These are phyloP conservation scores for human DNA, from an alignment of 2,113 vertebrate genomes.

Conservation along the genomic window DNA sequence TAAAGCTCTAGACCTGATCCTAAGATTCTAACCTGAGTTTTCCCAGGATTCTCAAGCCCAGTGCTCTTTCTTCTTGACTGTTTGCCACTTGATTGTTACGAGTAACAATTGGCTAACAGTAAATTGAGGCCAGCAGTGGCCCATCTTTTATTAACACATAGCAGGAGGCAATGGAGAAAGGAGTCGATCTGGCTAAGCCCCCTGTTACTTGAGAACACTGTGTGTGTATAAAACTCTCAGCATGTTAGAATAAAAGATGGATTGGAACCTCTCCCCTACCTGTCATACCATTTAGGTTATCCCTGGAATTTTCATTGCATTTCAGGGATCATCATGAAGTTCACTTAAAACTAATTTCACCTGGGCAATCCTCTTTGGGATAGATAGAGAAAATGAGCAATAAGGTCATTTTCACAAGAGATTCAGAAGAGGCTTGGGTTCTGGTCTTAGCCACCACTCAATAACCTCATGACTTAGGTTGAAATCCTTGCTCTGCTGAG, in stretches of 20 bases:
- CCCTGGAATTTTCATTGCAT: background rate
- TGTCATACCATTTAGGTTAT: background rate
- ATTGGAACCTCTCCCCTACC: background rate
- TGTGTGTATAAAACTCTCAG: background rate
- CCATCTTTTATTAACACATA: background rate
- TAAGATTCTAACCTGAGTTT: background rate
- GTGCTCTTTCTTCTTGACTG: background rate
- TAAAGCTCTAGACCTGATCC: background rate
- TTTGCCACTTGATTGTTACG: background rate
- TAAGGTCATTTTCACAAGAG: background rate
- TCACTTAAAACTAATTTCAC: background rate
- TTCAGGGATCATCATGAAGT: background rate
- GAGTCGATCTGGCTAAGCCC: background rate
- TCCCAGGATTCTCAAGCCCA: background rate
- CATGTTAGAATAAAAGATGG: background rate
- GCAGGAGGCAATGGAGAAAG: background rate
- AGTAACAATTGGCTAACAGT: background rate
- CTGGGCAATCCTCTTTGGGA: background rate
- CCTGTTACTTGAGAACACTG: background rate
- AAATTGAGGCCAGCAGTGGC: background rate
- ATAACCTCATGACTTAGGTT: background rate
- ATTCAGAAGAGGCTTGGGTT: background rate
- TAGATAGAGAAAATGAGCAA: background rate
- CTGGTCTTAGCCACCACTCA: background rate
- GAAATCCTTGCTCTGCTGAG: background rate